Conservation (phyloP, 2,113 vertebrate species). For the Syngnathus typhle region DNA sequence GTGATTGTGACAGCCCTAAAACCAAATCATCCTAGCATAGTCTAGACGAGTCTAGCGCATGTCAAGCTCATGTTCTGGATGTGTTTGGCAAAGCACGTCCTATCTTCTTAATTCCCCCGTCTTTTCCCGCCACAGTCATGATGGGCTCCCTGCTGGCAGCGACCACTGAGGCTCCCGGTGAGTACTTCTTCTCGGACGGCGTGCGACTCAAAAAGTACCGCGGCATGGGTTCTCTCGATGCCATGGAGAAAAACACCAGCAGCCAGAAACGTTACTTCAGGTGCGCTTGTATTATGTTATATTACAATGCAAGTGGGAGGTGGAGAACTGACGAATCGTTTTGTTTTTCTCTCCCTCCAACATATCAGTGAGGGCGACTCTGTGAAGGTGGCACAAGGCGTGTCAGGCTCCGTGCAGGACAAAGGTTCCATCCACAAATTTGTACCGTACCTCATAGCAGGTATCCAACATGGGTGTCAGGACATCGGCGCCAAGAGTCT, state of each 20-base stretch:
- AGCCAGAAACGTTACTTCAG: constrained; percentile 93
- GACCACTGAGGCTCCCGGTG: constrained; percentile 86
- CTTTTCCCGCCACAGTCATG: constrained; percentile 74
- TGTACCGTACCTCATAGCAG: constrained; percentile 87
- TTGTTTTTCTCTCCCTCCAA: background rate
- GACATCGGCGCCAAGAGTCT: constrained; percentile 90
- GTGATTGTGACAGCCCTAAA: too few relatives aligned
- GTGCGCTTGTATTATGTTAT: constrained; percentile 42
- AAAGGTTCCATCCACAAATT: constrained; percentile 95
- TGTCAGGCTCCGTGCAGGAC: constrained; percentile 88
- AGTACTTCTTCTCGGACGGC: constrained; percentile 91
- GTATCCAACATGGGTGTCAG: constrained; percentile 91
- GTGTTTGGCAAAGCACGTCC: too few relatives aligned
- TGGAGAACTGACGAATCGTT: background rate
- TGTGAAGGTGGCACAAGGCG: constrained; percentile 89
- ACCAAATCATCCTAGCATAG: too few relatives aligned
- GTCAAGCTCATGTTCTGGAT: too few relatives aligned
- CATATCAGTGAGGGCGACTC: constrained; percentile 82
- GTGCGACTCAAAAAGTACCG: constrained; percentile 91
- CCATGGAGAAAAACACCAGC: constrained; percentile 88
- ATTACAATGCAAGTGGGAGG: too few relatives aligned
- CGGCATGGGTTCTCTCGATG: constrained; percentile 88
- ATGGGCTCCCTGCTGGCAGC: constrained; percentile 90
- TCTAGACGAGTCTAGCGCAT: too few relatives aligned
- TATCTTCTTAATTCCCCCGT: background rate